Evolutionary conservation across 2,113 vertebrate species (phyloP).

Genomic region (Urocitellus parryii): DNA sequence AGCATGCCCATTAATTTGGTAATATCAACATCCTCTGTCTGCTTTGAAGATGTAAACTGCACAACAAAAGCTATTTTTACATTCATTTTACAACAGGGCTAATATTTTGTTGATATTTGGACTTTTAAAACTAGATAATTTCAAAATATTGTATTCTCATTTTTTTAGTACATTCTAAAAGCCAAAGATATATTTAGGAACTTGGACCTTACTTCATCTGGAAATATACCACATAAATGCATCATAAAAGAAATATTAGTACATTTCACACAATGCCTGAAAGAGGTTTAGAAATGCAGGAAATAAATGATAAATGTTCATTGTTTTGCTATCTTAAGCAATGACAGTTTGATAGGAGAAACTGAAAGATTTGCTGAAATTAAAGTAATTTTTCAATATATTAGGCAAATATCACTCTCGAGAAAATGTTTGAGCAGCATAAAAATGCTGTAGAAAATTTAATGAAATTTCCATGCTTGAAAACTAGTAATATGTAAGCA

Average conservation of each 20-base stretch:
- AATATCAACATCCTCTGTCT: background rate
- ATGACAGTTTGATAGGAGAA: constrained; percentile 52
- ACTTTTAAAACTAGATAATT: constrained; percentile 39
- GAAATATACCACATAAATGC: constrained; percentile 43
- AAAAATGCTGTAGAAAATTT: constrained; percentile 47
- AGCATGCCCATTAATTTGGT: background rate
- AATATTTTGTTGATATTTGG: constrained; percentile 4
- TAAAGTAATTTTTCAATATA: constrained; percentile 69
- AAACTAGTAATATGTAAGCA: constrained; percentile 45
- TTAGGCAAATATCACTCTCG: constrained; percentile 63
- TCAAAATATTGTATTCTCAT: background rate
- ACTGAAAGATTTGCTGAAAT: constrained; percentile 71
- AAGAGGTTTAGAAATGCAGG: constrained; percentile 61
- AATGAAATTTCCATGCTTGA: constrained; percentile 58
- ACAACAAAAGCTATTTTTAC: background rate
- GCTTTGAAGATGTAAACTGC: background rate
- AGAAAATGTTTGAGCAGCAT: constrained; percentile 49
- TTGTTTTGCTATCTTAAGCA: constrained; percentile 63
- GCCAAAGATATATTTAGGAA: background rate
- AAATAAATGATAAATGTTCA: constrained; percentile 63
- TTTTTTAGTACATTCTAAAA: constrained; percentile 7
- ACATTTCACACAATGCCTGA: constrained; percentile 26
- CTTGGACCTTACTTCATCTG: background rate
- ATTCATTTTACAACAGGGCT: background rate
- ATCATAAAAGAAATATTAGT: constrained; percentile 51